Conservation (phyloP, 2,888 invertebrate species). For the Acleris sparsana region DNA sequence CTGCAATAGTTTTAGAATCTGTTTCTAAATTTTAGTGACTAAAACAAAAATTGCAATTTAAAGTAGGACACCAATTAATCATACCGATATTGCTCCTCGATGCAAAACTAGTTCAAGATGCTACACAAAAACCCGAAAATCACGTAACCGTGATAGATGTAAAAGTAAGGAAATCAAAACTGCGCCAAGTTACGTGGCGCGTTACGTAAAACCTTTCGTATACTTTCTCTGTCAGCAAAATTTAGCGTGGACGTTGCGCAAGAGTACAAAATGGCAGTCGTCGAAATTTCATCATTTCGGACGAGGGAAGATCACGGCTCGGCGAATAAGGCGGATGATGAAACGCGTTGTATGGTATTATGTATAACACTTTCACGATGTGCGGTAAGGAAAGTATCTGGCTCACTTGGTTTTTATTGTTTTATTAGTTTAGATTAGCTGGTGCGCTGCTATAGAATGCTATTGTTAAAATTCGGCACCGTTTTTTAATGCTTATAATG, state of each 20-base stretch:
- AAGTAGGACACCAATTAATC: constrained; percentile 14
- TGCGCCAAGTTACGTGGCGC: constrained; percentile 75
- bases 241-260: constrained; percentile 78
- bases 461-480: background rate
- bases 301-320: constrained; percentile 68
- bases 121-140: constrained; percentile 64
- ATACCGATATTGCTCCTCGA: constrained; percentile 13
- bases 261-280: constrained; percentile 77
- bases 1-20: too few relatives aligned
- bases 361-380: constrained; percentile 43
- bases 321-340: constrained; percentile 68
- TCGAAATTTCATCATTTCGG: constrained; percentile 80
- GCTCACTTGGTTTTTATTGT: constrained; percentile 13
- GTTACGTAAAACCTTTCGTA: constrained; percentile 82
- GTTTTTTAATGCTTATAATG: too few relatives aligned
- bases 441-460: background rate
- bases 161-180: constrained; percentile 83
- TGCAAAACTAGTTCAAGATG: constrained; percentile 48
- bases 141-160: constrained; percentile 76
- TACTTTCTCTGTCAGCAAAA: constrained; percentile 83
- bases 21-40: too few relatives aligned
- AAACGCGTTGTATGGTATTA: constrained; percentile 65
- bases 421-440: background rate
- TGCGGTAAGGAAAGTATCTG: constrained; percentile 30
- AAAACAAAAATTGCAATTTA: too few relatives aligned